Percentiles rank a stretch among this genome's conserved stretches.
phyloP scores from a whole-genome alignment of 2,113 vertebrate species.

The Hippocampus barbouri region DNA sequence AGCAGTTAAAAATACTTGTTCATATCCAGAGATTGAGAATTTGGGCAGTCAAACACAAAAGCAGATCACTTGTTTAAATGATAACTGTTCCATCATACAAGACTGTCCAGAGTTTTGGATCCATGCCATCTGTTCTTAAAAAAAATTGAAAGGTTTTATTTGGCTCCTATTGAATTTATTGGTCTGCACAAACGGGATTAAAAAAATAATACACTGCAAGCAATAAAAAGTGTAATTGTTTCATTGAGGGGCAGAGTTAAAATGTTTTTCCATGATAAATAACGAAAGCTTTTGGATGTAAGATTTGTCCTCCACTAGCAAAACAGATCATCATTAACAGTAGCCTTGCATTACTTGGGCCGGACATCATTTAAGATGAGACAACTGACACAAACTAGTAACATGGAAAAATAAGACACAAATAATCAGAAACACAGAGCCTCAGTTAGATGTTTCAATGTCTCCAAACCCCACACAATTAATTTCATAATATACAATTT shows the following conservation, averaged over 20 bases:
- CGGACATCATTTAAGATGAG: constrained; percentile 21
- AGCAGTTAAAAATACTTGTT: neutral
- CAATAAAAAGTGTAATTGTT: constrained; percentile 11
- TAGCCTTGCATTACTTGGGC: neutral
- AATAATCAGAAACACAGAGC: constrained; percentile 53
- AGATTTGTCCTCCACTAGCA: constrained; percentile 43
- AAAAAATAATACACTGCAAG: neutral
- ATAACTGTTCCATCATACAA: neutral
- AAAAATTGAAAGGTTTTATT: neutral
- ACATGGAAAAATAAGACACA: constrained; percentile 61
- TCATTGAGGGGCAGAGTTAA: constrained; percentile 11
- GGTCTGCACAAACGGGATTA: neutral
- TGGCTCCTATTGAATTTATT: neutral
- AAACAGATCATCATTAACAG: constrained; percentile 35
- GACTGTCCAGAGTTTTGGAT: too few relatives aligned
- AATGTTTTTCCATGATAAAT: constrained; percentile 14
- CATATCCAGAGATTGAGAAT: neutral
- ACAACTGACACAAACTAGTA: constrained; percentile 57
- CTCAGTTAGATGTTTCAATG: constrained; percentile 52
- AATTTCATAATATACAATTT: constrained; percentile 53
- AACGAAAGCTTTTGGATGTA: constrained; percentile 6
- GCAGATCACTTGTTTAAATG: neutral
- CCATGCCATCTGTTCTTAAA: neutral
- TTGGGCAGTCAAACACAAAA: neutral
- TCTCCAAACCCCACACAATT: constrained; percentile 48